These are phyloP conservation scores for Nematopogon swammerdamellus DNA, from an alignment of 2,888 invertebrate genomes.

Conservation along the genomic window DNA sequence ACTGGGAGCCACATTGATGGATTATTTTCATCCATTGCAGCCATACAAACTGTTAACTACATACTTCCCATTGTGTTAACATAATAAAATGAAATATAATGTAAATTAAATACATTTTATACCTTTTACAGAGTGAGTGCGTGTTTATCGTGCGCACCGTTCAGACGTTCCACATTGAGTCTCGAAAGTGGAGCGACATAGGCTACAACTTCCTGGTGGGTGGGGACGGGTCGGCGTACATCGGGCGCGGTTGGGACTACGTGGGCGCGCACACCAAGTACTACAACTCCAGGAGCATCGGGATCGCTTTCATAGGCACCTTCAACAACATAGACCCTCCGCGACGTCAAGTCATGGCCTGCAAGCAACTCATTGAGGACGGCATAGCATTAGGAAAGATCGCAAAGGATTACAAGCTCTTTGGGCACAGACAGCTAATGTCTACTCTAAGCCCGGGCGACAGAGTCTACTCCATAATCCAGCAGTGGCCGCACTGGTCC, in stretches of 20 bases:
- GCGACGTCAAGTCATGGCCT: constrained; percentile 56
- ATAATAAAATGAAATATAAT: no score
- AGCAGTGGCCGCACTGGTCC: constrained; percentile 67
- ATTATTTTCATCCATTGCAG: no score
- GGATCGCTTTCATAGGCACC: constrained; percentile 71
- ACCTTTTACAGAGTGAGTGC: constrained; percentile 50
- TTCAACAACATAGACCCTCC: constrained; percentile 55
- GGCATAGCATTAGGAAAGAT: constrained; percentile 63
- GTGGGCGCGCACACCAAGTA: constrained; percentile 69
- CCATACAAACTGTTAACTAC: no score
- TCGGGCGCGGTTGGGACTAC: constrained; percentile 71
- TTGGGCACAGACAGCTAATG: constrained; percentile 65
- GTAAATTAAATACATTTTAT: constrained; percentile 3
- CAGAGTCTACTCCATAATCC: constrained; percentile 59
- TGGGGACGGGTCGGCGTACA: constrained; percentile 72
- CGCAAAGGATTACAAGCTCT: constrained; percentile 59
- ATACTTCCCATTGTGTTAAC: no score
- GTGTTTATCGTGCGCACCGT: constrained; percentile 57
- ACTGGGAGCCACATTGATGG: no score
- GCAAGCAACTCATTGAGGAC: constrained; percentile 55
- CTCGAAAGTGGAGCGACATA: constrained; percentile 63
- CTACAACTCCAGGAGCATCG: constrained; percentile 64
- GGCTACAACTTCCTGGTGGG: constrained; percentile 77
- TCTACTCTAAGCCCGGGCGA: constrained; percentile 68
- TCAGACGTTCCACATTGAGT: constrained; percentile 64